Base-by-base conservation (phyloP, 2,797 vertebrate genomes). In the Sebastes kiyomatsui region DNA sequence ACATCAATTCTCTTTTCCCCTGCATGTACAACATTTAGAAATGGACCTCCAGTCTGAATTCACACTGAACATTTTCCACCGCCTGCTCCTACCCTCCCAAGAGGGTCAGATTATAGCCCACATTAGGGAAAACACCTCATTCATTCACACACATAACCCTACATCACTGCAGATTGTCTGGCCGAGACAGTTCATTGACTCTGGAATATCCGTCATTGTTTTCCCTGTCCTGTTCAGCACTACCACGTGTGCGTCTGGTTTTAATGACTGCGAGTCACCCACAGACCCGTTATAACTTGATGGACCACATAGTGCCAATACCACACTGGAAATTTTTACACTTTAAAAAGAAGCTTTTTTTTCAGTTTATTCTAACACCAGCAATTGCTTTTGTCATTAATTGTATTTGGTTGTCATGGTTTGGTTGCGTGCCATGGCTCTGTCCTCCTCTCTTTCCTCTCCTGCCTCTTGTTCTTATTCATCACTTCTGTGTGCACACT, bases 101-200 rank as follows among this genome's bases (percentile, higher is more conserved):
- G 84, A 77, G 87, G 82, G 81, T 80, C 82, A 80, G 86, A 91
- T 94, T 86, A 91, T 90, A 88, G 84, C 52, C 81, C 82, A 75
- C 92, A 88, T 90, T 85, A 89, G 81, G 67, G 85, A 72, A 92
- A 93, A 94, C 92, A 92, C 87, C 89, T 93, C 89, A 86, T 93
- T 91, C 87, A 84, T 91, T 94, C 92, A 88, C 90, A 91, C 91
- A 91, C 87, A 38, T 76, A 87, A 72, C 69, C 80, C 75, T 67
- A 52, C 78, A 89, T 91, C 84, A 22, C 78, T 82, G 79, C 65
- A 77, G 81, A 90, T 86, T 56, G 81, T 85, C 87, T 87, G 76
- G 72, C 83, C 52, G 70, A 91, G 88, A 91, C 86, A 80, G 80
- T 84, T 87, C 90, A 82, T 77, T 85, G 86, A 88, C 87, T 90